Evolutionary conservation across 2,888 invertebrate species (phyloP), one percentile per base, ranked within the genome.

Genomic region (Cerastoderma edule): DNA sequence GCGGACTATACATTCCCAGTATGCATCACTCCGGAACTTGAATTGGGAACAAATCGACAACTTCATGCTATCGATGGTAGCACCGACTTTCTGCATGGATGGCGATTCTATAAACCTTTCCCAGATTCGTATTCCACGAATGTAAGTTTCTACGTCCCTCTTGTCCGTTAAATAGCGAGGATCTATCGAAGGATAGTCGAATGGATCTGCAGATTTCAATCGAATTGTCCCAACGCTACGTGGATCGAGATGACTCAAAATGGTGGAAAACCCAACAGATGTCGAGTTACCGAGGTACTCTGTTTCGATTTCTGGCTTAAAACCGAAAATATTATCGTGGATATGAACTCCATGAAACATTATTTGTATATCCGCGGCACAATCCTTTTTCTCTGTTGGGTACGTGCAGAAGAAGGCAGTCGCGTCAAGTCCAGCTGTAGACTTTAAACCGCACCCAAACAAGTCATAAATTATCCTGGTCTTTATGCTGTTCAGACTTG

Each of bases 291-390:
- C 60, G n/a, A 60, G 22, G 13, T 39, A 39, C 39, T 60, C 60
- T 39, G 24, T 60, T 0, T 24, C 60, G 13, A 60, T 33, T 39
- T 60, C 60, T 10, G 60, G 39, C 27, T 60, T 60, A 24, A 60
- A 39, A 27, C 39, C 60, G 19, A 60, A 60, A 6, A 44, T 50
- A 30, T 80, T 80, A 2, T 57, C 67, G 22, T 67, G 39, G 22
- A 73, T 32, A 16, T 67, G 60, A 0, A 27, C 35, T 19, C 71
- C 53, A 24, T 73, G 57, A 63, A 72, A 68, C 68, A 76, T 70
- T 13, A 74, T 67, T 32, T 80, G 80, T 13, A 80, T 71, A 63
- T 80, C 80, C 0, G 80, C 73, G 2, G 76, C 73, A 56, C 80
- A 80, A 13, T 67, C 67, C 32, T 74, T 73, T 30, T 74, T 13